Conservation (phyloP, 2,113 vertebrate genomes). For the Dendropsophus ebraccatus region DNA sequence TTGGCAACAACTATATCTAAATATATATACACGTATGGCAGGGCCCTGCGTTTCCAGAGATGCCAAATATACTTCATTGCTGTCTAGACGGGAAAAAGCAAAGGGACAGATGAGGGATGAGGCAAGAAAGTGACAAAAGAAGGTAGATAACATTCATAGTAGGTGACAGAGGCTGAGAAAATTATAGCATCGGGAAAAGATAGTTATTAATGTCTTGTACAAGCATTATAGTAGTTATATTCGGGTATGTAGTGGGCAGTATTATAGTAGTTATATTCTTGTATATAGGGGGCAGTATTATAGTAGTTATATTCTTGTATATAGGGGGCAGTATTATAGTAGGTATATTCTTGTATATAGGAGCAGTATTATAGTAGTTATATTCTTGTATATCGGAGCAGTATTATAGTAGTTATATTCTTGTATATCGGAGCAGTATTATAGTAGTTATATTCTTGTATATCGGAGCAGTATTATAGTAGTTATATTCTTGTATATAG, state of each 20-base stretch:
- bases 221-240: slow-evolving; percentile 2
- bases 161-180: background rate
- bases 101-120: background rate
- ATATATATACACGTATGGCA: slow-evolving; percentile 30
- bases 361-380: background rate
- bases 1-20: slow-evolving; percentile 29
- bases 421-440: background rate
- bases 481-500: background rate
- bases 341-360: background rate
- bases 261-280: slow-evolving; percentile 7
- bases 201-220: background rate
- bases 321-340: background rate
- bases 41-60: slow-evolving; percentile 3
- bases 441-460: background rate
- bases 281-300: background rate
- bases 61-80: background rate
- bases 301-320: background rate
- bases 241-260: background rate
- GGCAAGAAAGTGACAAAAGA: background rate
- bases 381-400: background rate
- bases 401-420: slow-evolving; percentile 13
- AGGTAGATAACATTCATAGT: background rate
- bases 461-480: background rate
- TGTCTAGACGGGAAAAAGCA: slow-evolving; percentile 39
- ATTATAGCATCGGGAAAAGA: background rate